Percentiles rank a stretch among this genome's conserved stretches.
phyloP scores from a whole-genome alignment of 2,888 invertebrate genomes.

The Cosmia pyralina region DNA sequence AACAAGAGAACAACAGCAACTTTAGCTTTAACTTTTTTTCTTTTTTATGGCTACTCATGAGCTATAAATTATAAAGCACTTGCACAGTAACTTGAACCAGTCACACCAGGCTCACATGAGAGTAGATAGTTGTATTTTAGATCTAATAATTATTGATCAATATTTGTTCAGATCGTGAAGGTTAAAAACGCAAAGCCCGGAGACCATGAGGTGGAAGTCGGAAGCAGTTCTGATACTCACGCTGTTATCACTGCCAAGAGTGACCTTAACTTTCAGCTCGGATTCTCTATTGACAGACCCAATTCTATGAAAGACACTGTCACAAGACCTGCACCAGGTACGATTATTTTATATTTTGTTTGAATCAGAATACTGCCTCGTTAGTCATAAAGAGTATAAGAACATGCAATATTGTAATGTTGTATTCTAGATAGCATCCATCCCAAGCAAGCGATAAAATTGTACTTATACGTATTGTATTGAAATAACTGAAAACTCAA shows the following conservation, averaged over 20 bases:
- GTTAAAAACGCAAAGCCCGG: conserved; percentile 66
- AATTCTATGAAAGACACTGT: conserved; percentile 70
- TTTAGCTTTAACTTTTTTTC: no score
- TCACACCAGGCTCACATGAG: neutral
- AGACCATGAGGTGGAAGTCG: conserved; percentile 66
- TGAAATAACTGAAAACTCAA: neutral
- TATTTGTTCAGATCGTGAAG: conserved; percentile 69
- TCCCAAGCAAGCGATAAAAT: neutral
- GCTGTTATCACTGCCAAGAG: conserved; percentile 69
- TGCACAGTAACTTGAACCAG: neutral
- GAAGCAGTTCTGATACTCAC: conserved; percentile 62
- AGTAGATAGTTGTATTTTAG: neutral
- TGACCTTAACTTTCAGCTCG: conserved; percentile 72
- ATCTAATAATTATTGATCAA: neutral
- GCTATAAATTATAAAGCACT: no score
- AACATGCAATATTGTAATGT: neutral
- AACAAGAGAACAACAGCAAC: no score
- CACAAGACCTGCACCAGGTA: conserved; percentile 75
- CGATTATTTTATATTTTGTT: neutral
- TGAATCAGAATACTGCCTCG: neutral
- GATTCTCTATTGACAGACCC: conserved; percentile 72
- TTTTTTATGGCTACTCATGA: no score
- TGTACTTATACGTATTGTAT: neutral
- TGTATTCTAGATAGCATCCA: no score
- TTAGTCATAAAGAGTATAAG: neutral